Conservation (phyloP, 2,888 invertebrate species). For the Melanostoma scalare region DNA sequence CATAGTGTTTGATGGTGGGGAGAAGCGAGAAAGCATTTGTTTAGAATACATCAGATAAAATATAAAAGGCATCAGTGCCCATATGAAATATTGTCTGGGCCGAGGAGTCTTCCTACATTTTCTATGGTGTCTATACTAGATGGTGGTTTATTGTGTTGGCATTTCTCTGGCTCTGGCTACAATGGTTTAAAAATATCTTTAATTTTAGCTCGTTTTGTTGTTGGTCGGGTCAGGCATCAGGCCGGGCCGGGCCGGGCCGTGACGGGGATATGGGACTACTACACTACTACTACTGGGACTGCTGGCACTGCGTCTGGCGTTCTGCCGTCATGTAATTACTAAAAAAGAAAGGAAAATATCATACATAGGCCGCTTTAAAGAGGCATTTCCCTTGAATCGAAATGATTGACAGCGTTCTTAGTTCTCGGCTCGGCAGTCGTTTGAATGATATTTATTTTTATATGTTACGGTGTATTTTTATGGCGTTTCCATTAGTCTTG, state of each 20-base stretch:
- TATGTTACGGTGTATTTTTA: slow-evolving; percentile 22
- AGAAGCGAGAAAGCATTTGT: slow-evolving; percentile 23
- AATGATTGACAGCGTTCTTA: slow-evolving; percentile 66
- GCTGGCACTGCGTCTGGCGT: slow-evolving; percentile 3
- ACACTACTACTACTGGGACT: background rate
- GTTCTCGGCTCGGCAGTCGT: slow-evolving; percentile 52
- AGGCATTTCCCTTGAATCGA: slow-evolving; percentile 53
- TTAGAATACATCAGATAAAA: slow-evolving; percentile 39
- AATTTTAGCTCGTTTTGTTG: slow-evolving; percentile 63
- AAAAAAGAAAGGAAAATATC: slow-evolving; percentile 11
- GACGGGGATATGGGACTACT: background rate
- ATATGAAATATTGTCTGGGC: slow-evolving; percentile 38
- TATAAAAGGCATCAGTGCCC: slow-evolving; percentile 12
- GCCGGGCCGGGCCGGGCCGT: background rate
- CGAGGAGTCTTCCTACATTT: slow-evolving; percentile 16
- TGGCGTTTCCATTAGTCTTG: slow-evolving; percentile 38
- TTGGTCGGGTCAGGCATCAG: slow-evolving; percentile 44
- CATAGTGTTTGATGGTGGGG: background rate
- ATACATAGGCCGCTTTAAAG: slow-evolving; percentile 28
- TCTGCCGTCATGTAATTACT: slow-evolving; percentile 52
- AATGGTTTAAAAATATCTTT: slow-evolving; percentile 68
- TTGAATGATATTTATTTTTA: slow-evolving; percentile 58
- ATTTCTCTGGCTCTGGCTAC: slow-evolving; percentile 42
- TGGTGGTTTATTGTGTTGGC: slow-evolving; percentile 47
- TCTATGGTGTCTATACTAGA: slow-evolving; percentile 1